phyloP scores from a whole-genome alignment of 2,888 invertebrate genomes.

The Pollenia griseotomentosa region DNA sequence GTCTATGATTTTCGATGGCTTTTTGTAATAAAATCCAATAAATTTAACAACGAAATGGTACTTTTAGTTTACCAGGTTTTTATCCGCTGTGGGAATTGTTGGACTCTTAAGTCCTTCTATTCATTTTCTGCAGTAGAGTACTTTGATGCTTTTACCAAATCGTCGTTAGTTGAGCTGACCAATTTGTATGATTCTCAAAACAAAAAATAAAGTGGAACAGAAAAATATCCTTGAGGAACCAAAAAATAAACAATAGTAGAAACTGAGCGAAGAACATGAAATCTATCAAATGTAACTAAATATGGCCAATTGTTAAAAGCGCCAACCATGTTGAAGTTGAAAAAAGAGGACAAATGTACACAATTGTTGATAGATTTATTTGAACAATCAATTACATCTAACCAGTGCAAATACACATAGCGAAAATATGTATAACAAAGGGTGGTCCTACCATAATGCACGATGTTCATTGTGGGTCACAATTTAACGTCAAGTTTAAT shows the following conservation, averaged over 20 bases:
- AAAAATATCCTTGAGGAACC: constrained; percentile 51
- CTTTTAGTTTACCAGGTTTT: constrained; percentile 49
- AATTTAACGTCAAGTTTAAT: too few relatives aligned
- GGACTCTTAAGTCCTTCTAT: constrained; percentile 56
- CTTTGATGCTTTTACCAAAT: constrained; percentile 47
- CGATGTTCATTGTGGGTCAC: too few relatives aligned
- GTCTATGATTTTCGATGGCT: constrained; percentile 27
- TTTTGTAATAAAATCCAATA: constrained; percentile 35
- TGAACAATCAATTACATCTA: constrained; percentile 58
- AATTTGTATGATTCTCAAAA: constrained; percentile 56
- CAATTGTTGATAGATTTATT: constrained; percentile 59
- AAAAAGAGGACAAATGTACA: background rate
- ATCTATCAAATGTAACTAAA: constrained; percentile 65
- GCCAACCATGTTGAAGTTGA: constrained; percentile 13
- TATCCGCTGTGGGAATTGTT: constrained; percentile 67
- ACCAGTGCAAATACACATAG: too few relatives aligned
- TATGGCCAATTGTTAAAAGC: constrained; percentile 64
- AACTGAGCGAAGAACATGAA: constrained; percentile 36
- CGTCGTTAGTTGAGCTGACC: constrained; percentile 62
- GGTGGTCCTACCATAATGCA: too few relatives aligned
- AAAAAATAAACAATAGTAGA: constrained; percentile 16
- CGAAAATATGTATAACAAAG: too few relatives aligned
- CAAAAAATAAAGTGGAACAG: background rate
- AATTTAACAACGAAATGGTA: constrained; percentile 60
- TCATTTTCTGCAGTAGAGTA: constrained; percentile 35